Base-by-base conservation (phyloP, 2,113 vertebrate genomes). In the Ictidomys tridecemlineatus region DNA sequence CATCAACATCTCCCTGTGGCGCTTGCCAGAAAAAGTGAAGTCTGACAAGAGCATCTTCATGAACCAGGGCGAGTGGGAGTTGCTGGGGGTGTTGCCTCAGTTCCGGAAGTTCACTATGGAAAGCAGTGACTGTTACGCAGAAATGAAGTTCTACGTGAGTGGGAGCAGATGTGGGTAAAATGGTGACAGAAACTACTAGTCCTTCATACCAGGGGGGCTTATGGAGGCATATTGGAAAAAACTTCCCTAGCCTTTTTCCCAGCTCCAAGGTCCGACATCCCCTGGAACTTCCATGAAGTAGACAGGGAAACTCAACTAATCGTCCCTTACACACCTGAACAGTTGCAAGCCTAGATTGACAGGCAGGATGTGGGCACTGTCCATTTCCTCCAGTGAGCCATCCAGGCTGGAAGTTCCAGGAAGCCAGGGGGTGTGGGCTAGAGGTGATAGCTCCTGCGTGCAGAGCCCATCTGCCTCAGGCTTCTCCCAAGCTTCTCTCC, bases 61-160 rank as follows among this genome's bases (percentile, higher is more conserved):
- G 99, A 99, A 99, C 98, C 99, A 99, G 97, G 99, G 99, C 1
- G 99, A 99, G 97, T 99, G 99, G 99, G 99, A 99, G 98, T 98
- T 99, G 53, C 99, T 99, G n/a, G 99, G 99, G 0, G 98, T 99
- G 12, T 99, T 99, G 97, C 99, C 99, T 88, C 97, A 97, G 65
- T 99, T 99, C 97, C 99, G 98, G 93, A 99, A 98, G 98, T 99
- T 99, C 99, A 99, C 99, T 0, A 98, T 99, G 83, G 99, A 99
- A 82, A 98, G 98, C 61, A 98, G 99, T 0, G 98, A 99, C 97
- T 98, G 98, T 82, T 99, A 99, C 0, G 99, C 99, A 0, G 99
- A 99, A 98, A 99, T 99, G 99, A 99, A 99, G 98, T 99, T 99
- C 97, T 99, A 99, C 0, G 99, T 99, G 97, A 99, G 99, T 97